These are phyloP conservation scores for Regulus satrapa DNA, from an alignment of 2,113 vertebrate genomes.

Conservation along the genomic window DNA sequence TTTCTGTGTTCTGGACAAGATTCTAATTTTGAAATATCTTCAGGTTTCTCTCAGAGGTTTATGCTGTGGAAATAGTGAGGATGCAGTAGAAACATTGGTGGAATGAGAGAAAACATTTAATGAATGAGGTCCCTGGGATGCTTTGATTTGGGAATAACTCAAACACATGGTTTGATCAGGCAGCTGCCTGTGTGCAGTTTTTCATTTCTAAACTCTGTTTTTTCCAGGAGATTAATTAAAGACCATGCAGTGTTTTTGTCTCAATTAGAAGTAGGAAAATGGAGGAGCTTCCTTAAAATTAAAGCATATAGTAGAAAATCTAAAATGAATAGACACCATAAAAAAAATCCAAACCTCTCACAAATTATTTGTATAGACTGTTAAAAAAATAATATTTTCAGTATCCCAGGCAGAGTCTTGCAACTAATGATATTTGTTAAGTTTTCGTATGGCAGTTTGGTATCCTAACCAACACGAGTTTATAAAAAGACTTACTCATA, in stretches of 20 bases:
- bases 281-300: not conserved
- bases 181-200: not conserved
- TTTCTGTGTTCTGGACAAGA: not conserved
- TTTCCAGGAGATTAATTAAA: not conserved
- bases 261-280: not conserved
- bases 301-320: not conserved
- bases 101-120: not conserved
- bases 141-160: not conserved
- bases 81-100: not conserved
- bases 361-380: not conserved
- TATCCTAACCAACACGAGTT: not conserved
- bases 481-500: not conserved
- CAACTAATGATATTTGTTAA: not conserved
- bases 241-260: not conserved
- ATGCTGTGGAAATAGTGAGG: not conserved
- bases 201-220: not conserved
- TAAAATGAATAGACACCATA: not conserved
- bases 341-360: not conserved
- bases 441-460: not conserved
- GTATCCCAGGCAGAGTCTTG: not conserved
- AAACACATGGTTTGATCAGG: not conserved
- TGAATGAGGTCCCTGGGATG: not conserved
- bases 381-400: not conserved
- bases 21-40: not conserved
- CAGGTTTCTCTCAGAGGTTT: not conserved